These are phyloP conservation scores for Bungarus multicinctus DNA, from an alignment of 2,113 vertebrate species.

Conservation along the genomic window DNA sequence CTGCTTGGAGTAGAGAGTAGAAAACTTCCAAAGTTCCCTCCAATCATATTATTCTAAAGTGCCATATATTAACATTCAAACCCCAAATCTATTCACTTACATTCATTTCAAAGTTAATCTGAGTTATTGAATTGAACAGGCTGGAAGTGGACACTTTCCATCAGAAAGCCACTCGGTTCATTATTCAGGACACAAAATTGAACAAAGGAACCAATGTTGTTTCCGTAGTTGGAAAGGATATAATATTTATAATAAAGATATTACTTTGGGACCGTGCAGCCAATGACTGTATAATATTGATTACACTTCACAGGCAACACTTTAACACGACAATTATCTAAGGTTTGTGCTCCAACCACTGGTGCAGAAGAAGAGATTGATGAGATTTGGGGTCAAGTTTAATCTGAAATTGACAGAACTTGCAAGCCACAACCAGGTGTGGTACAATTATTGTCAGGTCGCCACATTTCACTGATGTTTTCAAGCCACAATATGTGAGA, in stretches of 20 bases:
- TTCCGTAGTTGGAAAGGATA: neutral
- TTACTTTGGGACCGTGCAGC: neutral
- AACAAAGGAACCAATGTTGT: neutral
- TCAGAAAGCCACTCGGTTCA: neutral
- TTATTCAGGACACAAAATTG: neutral
- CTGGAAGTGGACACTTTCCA: neutral
- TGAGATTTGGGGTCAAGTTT: neutral
- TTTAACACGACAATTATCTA: neutral
- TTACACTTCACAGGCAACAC: neutral
- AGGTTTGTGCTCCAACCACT: neutral
- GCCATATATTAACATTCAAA: slow-evolving; percentile 43
- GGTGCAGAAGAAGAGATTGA: neutral
- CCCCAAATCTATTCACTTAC: slow-evolving; percentile 38
- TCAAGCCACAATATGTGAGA: neutral
- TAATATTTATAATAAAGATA: neutral
- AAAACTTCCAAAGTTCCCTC: neutral
- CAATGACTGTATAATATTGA: neutral
- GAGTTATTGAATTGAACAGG: neutral
- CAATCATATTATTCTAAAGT: neutral
- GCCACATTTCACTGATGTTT: neutral
- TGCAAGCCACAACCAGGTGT: slow-evolving; percentile 13
- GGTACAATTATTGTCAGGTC: neutral
- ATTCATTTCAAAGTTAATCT: slow-evolving; percentile 63
- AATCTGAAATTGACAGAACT: neutral
- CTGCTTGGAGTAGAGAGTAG: neutral